These are phyloP conservation scores for Parus major DNA, from an alignment of 2,113 vertebrate genomes.

Conservation along the genomic window DNA sequence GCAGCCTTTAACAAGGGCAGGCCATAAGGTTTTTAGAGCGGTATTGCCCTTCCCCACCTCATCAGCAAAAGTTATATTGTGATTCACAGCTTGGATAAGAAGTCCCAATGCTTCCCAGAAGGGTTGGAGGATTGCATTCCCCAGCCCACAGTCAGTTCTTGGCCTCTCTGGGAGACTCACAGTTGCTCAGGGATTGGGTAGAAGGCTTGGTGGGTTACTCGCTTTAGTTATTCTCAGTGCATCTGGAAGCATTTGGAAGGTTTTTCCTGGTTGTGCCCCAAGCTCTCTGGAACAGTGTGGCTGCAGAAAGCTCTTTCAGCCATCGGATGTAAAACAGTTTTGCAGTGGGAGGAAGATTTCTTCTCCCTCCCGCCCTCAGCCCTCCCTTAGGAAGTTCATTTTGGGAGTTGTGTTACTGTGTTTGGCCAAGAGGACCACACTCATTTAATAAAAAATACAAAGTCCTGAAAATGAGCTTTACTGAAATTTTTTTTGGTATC, in stretches of 20 bases:
- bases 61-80: neutral
- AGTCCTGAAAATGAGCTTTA: neutral
- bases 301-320: neutral
- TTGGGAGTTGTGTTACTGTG: neutral
- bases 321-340: neutral
- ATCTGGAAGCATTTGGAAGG: slow-evolving; percentile 12
- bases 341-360: slow-evolving; percentile 7
- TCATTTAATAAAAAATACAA: neutral
- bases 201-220: neutral
- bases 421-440: neutral
- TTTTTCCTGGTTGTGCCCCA: neutral
- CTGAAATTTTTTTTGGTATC: neutral
- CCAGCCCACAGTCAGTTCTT: neutral
- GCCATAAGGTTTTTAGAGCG: neutral
- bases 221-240: neutral
- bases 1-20: neutral
- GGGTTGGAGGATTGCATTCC: neutral
- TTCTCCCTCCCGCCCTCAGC: neutral
- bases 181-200: neutral
- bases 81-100: neutral
- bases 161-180: neutral
- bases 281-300: neutral
- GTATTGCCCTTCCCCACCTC: neutral
- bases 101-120: neutral
- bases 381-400: neutral